A percentile compares a stretch with the other conserved stretches of the same genome.
Evolutionary conservation across 64 coral and sea anemone genomes (phyloP).

Genomic region (Montipora sp.): DNA sequence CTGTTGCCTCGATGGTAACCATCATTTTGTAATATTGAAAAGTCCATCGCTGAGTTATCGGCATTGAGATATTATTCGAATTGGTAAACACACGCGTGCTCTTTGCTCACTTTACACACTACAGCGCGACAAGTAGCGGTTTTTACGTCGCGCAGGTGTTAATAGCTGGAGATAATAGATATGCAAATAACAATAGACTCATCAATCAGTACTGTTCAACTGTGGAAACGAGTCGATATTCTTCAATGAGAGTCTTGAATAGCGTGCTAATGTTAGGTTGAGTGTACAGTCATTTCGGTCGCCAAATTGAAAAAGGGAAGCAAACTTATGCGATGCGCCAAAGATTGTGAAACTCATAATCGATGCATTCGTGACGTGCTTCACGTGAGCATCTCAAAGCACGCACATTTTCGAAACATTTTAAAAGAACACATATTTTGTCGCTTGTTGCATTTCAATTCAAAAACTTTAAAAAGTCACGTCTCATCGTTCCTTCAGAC

Average conservation of each 20-base stretch:
- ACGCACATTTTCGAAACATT: background rate
- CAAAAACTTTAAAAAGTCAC: too few relatives aligned
- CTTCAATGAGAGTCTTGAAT: background rate
- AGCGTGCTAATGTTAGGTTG: background rate
- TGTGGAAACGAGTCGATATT: background rate
- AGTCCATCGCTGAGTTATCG: background rate
- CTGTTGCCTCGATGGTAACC: background rate
- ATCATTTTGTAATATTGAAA: conserved; percentile 6
- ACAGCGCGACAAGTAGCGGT: conserved; percentile 24
- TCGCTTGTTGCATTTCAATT: too few relatives aligned
- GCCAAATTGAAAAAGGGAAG: background rate
- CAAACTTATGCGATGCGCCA: background rate
- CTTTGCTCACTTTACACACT: conserved; percentile 57
- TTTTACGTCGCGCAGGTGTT: conserved; percentile 36
- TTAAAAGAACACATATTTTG: background rate
- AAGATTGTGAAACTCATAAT: background rate
- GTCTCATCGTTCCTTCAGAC: too few relatives aligned
- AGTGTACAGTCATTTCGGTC: background rate
- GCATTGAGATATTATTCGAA: conserved; percentile 4
- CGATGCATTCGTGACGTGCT: background rate
- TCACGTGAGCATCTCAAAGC: too few relatives aligned
- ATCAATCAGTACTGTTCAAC: conserved; percentile 36
- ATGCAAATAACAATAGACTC: conserved; percentile 48
- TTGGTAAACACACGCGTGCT: background rate
- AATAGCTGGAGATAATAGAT: conserved; percentile 57